Base-by-base conservation (phyloP, 2,888 invertebrate genomes). In the Falcaria lacertinaria region DNA sequence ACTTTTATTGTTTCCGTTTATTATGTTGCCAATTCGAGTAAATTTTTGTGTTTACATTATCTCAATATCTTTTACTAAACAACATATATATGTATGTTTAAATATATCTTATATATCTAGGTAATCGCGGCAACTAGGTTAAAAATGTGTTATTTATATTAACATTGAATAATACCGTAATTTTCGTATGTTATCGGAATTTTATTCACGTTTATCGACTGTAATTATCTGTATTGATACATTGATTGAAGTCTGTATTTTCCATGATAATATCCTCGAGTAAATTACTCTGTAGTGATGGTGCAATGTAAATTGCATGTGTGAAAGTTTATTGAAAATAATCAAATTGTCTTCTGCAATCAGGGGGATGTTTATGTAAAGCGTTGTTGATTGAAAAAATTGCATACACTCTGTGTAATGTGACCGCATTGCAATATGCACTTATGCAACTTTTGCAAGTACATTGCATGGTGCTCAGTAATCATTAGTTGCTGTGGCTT, bases 381-480 rank as follows among this genome's bases (percentile, higher is more conserved):
- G 3, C 13, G 14, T 17, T 13, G 17, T 15, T 15, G 14, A 13
- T 34, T 36, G 36, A 40, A 36, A 44, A 39, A 39, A 34, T 15
- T 38, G 5, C 15, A 3, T 34, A 11, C 28, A 13, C 16, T 11
- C 3, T 28, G 32, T 32, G 32, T 33, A 37, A 37, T 39, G 53
- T 52, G 58, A 52, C 42, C 54, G 50, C 54, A 48, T 42, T 25
- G 53, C 49, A 49, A 44, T 44, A 45, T 60, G 60, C 58, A 58
- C 59, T 78, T 79, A 69, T 72, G 77, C 69, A 80, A 79, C 61
- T 65, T 74, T 73, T 68, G 68, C 63, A 54, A 63, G 59, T 57
- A 60, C 58, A 56, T 71, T 77, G 76, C 65, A 66, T 60, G 62
- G 68, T 62, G 60, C 80, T 54, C 44, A 60, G 66, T 64, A 66